Evolutionary conservation across 1,140 invertebrate species (phyloP).

Genomic region (Acyrthosiphon pisum): DNA sequence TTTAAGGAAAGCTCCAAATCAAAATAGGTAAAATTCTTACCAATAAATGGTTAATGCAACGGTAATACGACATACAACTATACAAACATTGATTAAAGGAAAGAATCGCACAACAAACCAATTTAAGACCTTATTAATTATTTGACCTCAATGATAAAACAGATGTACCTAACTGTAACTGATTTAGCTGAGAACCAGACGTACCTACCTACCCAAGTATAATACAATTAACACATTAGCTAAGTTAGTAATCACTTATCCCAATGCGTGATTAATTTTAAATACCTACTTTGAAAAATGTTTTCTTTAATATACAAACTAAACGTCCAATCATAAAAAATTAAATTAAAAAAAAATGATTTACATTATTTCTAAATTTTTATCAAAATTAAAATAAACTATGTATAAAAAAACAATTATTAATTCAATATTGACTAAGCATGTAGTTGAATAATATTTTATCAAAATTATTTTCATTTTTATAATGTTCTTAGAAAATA

Average conservation of each 20-base stretch:
- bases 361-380: background rate
- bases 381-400: background rate
- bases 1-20: too few relatives aligned
- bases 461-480: background rate
- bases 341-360: background rate
- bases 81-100: too few relatives aligned
- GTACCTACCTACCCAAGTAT: too few relatives aligned
- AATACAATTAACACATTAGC: too few relatives aligned
- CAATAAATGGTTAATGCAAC: too few relatives aligned
- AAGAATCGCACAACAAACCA: too few relatives aligned
- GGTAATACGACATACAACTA: too few relatives aligned
- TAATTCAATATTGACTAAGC: background rate
- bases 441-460: background rate
- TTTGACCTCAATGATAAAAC: too few relatives aligned
- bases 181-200: too few relatives aligned
- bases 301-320: background rate
- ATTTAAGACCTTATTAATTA: too few relatives aligned
- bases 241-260: background rate
- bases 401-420: background rate
- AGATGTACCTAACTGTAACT: too few relatives aligned
- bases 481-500: background rate
- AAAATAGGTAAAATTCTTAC: too few relatives aligned
- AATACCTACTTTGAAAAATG: background rate
- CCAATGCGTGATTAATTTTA: background rate
- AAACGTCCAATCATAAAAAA: background rate